Percentiles rank a stretch among this genome's conserved stretches.
Evolutionary conservation across 2,888 invertebrate species (phyloP).

Genomic region (Euzophera pinguis): DNA sequence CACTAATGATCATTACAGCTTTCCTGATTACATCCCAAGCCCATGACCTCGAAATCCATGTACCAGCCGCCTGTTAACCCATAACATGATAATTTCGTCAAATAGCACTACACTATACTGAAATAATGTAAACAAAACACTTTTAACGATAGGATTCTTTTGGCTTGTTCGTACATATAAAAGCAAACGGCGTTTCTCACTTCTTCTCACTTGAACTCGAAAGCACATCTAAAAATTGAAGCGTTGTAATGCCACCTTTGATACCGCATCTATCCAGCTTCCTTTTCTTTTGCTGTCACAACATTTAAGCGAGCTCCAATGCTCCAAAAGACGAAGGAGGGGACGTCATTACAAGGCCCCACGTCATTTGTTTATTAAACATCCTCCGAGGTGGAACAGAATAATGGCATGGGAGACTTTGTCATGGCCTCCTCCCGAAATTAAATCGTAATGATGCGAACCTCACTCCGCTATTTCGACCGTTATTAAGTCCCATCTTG

Average conservation of each 20-base stretch:
- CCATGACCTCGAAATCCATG: too few species aligned
- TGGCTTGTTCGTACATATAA: too few species aligned
- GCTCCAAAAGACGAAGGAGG: slow-evolving; percentile 43
- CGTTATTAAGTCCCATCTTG: slow-evolving; percentile 70
- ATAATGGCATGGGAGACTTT: slow-evolving; percentile 73
- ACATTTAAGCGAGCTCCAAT: slow-evolving; percentile 56
- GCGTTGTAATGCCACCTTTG: slow-evolving; percentile 20
- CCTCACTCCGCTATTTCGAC: slow-evolving; percentile 59
- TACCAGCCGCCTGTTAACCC: too few species aligned
- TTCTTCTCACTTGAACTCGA: too few species aligned
- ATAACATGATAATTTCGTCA: too few species aligned
- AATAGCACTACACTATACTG: too few species aligned
- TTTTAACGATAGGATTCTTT: too few species aligned
- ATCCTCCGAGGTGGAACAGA: slow-evolving; percentile 73
- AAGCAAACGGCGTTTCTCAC: too few species aligned
- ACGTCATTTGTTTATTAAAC: slow-evolving; percentile 78
- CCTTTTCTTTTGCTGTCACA: slow-evolving; percentile 37
- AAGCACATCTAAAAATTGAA: too few species aligned
- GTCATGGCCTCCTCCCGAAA: slow-evolving; percentile 73
- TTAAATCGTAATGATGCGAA: slow-evolving; percentile 76
- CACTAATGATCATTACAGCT: too few species aligned
- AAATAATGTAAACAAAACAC: too few species aligned
- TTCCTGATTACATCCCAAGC: too few species aligned
- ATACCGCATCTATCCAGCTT: slow-evolving; percentile 42
- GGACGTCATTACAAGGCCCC: slow-evolving; percentile 65